These are phyloP conservation scores for Danio tinwini DNA, from an alignment of 2,797 vertebrate genomes.

Conservation along the genomic window DNA sequence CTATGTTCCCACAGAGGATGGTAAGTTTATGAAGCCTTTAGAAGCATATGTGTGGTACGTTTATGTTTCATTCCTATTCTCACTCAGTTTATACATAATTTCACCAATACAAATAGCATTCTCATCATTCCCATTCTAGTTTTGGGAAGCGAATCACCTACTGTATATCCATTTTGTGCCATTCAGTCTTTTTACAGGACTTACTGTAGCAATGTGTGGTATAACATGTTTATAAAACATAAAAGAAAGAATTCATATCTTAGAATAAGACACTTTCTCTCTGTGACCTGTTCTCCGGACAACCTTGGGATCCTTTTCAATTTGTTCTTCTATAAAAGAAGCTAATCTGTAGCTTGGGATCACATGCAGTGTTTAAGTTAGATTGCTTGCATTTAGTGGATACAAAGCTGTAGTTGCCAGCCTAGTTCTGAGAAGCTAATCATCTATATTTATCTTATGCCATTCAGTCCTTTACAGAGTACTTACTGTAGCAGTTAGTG, in stretches of 20 bases:
- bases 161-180: neutral
- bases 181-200: neutral
- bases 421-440: constrained; percentile 1
- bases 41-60: neutral
- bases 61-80: constrained; percentile 4
- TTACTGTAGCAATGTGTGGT: neutral
- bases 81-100: constrained; percentile 12
- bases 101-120: neutral
- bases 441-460: neutral
- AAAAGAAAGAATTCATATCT: neutral
- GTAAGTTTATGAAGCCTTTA: constrained; percentile 67
- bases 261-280: neutral
- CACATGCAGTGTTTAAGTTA: constrained; percentile 2
- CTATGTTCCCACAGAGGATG: constrained; percentile 85
- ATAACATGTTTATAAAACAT: neutral
- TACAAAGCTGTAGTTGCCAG: neutral
- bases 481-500: neutral
- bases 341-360: constrained; percentile 8
- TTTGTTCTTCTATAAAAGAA: constrained; percentile 6
- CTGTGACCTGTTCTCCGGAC: constrained; percentile 2
- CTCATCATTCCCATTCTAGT: neutral
- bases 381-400: constrained; percentile 2
- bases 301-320: constrained; percentile 17
- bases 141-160: constrained; percentile 2
- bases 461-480: neutral